phyloP scores from a whole-genome alignment of 2,113 vertebrate species.

The Struthidea cinerea region DNA sequence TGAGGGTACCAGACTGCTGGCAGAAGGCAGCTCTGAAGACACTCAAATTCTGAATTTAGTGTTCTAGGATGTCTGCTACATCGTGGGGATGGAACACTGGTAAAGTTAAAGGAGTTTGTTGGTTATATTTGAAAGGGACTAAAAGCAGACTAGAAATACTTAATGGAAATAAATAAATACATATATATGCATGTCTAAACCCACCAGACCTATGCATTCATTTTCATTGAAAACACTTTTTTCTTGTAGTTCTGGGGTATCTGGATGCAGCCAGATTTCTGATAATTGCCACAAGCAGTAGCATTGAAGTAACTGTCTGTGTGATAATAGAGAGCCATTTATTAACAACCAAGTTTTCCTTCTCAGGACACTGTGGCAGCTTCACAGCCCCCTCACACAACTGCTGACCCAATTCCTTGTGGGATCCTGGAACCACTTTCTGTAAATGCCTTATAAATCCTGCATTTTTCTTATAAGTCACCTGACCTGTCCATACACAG shows the following conservation, averaged over 20 bases:
- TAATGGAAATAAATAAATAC: too few species aligned
- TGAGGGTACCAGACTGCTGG: not conserved
- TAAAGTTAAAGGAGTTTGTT: not conserved
- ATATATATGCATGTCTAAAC: not conserved
- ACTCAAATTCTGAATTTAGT: not conserved
- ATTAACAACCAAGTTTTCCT: not conserved
- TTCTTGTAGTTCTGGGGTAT: not conserved
- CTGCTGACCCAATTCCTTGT: not conserved
- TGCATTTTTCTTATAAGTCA: not conserved
- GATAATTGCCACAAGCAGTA: not conserved
- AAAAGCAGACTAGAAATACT: not conserved
- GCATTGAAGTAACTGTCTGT: not conserved
- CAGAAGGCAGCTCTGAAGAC: not conserved
- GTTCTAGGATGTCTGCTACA: not conserved
- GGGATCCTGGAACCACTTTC: not conserved
- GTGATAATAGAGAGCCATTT: accelerated
- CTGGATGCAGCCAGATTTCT: not conserved
- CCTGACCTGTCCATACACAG: not conserved
- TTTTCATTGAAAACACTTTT: not conserved
- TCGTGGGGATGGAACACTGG: accelerated
- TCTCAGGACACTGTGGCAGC: accelerated
- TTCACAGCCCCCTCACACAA: not conserved
- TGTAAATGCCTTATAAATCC: not conserved
- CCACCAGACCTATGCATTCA: accelerated
- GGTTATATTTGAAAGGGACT: not conserved